These are phyloP conservation scores for Agrotis exclamationis DNA, from an alignment of 2,888 invertebrate genomes.

Conservation along the genomic window DNA sequence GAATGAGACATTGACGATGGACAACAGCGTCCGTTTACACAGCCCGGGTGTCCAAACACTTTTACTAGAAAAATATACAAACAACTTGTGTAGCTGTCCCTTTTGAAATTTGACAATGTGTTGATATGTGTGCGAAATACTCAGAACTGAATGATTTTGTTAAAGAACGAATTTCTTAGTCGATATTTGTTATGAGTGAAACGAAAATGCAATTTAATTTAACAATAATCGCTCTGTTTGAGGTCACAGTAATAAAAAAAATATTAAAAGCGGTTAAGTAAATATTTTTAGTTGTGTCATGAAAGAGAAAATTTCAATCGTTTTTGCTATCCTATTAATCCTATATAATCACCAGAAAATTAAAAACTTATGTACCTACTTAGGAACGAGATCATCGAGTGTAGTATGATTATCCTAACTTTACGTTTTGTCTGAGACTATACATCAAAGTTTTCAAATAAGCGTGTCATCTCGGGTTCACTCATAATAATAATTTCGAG, in stretches of 20 bases:
- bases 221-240: constrained; percentile 7
- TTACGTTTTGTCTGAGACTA: constrained; percentile 1
- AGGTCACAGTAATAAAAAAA: not conserved
- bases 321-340: not conserved
- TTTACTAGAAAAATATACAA: constrained; percentile 66
- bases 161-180: not conserved
- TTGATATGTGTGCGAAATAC: not conserved
- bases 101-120: not conserved
- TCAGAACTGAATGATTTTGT: not conserved
- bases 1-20: constrained; percentile 76
- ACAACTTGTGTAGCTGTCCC: constrained; percentile 47
- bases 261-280: not conserved
- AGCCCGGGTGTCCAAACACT: constrained; percentile 62
- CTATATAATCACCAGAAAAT: too few relatives aligned
- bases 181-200: constrained; percentile 4
- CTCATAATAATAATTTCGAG: constrained; percentile 21
- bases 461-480: constrained; percentile 1
- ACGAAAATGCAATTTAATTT: constrained; percentile 12
- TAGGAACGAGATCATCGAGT: not conserved
- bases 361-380: too few relatives aligned
- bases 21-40: constrained; percentile 65
- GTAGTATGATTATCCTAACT: not conserved
- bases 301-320: not conserved
- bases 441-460: constrained; percentile 18
- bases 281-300: constrained; percentile 7